Evolutionary conservation across 2,113 vertebrate species (phyloP).

Genomic region (Chlorocebus sabaeus): DNA sequence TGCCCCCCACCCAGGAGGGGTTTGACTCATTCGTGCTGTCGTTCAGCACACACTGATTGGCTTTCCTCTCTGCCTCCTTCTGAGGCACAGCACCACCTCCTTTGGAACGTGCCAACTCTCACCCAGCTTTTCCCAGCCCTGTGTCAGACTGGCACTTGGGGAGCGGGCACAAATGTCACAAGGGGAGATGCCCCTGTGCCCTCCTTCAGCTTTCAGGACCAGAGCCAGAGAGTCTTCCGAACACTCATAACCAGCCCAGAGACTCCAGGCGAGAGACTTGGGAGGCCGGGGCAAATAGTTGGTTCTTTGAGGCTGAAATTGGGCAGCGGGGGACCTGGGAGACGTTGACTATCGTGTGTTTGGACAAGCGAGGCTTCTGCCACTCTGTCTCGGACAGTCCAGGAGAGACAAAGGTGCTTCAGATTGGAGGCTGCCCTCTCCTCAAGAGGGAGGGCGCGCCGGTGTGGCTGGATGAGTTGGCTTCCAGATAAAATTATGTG

Average conservation of each 20-base stretch:
- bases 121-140: neutral
- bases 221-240: neutral
- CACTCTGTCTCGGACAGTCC: slow-evolving; percentile 37
- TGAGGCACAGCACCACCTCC: accelerated
- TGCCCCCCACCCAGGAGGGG: neutral
- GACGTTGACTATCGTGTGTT: slow-evolving; percentile 52
- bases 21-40: accelerated
- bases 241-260: neutral
- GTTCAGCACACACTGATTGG: accelerated
- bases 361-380: slow-evolving; percentile 61
- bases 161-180: neutral
- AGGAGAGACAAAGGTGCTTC: slow-evolving; percentile 66
- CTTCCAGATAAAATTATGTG: slow-evolving; percentile 73
- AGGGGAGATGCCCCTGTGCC: neutral
- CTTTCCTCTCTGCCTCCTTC: neutral
- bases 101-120: neutral
- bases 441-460: slow-evolving; percentile 26
- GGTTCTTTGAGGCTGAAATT: slow-evolving; percentile 48
- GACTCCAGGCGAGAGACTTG: neutral
- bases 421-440: slow-evolving; percentile 33
- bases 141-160: accelerated
- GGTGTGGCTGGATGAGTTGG: neutral
- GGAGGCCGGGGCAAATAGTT: neutral
- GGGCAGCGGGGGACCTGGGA: neutral
- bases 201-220: neutral